Evolutionary conservation across 2,113 vertebrate species (phyloP), one percentile per base, ranked within the genome.

Genomic region (Limanda limanda): DNA sequence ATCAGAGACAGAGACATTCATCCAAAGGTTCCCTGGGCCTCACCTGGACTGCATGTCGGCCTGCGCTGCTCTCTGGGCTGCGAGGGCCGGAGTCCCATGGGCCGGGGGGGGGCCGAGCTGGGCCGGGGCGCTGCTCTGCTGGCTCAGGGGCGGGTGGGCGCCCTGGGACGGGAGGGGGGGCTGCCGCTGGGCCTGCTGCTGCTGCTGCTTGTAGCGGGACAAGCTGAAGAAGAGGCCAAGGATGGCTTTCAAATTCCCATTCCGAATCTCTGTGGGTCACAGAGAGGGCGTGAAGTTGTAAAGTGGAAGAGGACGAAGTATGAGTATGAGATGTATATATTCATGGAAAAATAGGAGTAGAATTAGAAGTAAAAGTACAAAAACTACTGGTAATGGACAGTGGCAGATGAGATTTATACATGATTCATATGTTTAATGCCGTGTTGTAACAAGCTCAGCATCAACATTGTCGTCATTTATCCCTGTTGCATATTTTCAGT

Each of bases 171-270:
- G 83, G 47, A 75, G 59, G 1, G 65, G 27, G 7, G 84, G 71
- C 71, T 93, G 94, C 62, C 94, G 94, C 66, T 94, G 96, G 18
- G 92, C 88, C 81, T 95, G 96, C 91, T 97, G 92, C 84, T 96
- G 98, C 88, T 99, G 97, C 87, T 99, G 98, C 88, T 99, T 99
- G 94, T 97, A 99, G 0, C 97, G 96, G 10, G 98, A 99, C 48
- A 99, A 91, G 86, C 97, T 99, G 93, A 99, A 99, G 95, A 99
- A 99, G 77, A 99, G 96, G 82, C 98, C 97, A 85, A 99, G 88
- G 85, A 99, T 99, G 86, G 98, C 97, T 95, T 99, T 99, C 79
- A 99, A 95, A 95, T 99, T 98, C 65, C 98, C 98, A 96, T 99
- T 98, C 42, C 97, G 95, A 87, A 99, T 99, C 92, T 99, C 98